A percentile compares a stretch with the other conserved stretches of the same genome.
Evolutionary conservation across 2,888 invertebrate species (phyloP).

Genomic region (Eupithecia vulgata): DNA sequence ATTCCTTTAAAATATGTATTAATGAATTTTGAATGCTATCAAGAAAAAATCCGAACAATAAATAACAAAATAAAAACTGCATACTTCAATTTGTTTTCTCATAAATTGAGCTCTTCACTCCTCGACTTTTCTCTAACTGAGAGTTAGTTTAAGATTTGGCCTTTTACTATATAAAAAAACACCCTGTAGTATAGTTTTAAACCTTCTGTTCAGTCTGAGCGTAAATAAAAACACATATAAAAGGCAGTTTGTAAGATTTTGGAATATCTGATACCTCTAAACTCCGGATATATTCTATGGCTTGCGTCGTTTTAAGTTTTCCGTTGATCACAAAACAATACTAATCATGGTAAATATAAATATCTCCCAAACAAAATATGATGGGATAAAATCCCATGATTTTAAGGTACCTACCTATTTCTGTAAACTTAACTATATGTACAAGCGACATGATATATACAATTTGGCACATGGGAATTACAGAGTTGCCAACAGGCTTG

Average conservation of each 20-base stretch:
- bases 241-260: not conserved
- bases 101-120: too few species aligned
- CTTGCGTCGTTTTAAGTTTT: not conserved
- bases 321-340: not conserved
- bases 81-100: too few species aligned
- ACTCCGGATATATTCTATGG: not conserved
- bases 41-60: too few species aligned
- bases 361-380: not conserved
- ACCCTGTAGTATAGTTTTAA: too few species aligned
- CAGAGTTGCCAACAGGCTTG: constrained; percentile 16
- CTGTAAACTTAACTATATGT: too few species aligned
- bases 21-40: too few species aligned
- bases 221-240: too few species aligned
- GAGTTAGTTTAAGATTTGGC: too few species aligned
- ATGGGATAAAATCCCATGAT: not conserved
- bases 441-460: constrained; percentile 6
- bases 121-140: too few species aligned
- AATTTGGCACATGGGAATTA: constrained; percentile 19
- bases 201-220: not conserved
- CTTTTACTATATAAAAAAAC: too few species aligned
- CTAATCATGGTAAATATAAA: not conserved
- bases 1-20: too few species aligned
- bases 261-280: not conserved
- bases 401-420: not conserved
- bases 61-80: too few species aligned